Evolutionary conservation across 2,797 vertebrate genomes (phyloP).

Genomic region (Anabacerthia variegaticeps): DNA sequence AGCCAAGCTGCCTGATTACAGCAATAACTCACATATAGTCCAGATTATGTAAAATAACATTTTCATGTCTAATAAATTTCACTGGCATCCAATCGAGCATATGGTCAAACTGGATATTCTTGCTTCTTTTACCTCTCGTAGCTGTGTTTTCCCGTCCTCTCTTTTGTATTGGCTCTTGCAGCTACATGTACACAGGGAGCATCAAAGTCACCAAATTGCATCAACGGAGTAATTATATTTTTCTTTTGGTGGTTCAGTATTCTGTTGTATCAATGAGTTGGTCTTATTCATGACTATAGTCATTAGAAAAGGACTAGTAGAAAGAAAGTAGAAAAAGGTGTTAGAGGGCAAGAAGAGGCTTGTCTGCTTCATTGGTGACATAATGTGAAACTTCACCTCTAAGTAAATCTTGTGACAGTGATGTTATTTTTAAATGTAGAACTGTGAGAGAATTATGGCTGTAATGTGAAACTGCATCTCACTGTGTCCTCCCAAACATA

Average conservation of each 20-base stretch:
- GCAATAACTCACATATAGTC: not conserved
- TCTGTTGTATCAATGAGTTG: not conserved
- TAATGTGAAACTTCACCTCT: not conserved
- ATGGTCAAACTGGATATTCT: not conserved
- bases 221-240: not conserved
- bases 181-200: not conserved
- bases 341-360: not conserved
- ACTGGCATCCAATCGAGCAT: not conserved
- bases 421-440: conserved; percentile 9
- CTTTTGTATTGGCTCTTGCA: not conserved
- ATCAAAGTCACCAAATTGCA: not conserved
- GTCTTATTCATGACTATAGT: not conserved
- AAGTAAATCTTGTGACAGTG: not conserved
- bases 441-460: not conserved
- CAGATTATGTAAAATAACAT: not conserved
- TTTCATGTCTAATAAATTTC: not conserved
- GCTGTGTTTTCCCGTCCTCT: not conserved
- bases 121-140: not conserved
- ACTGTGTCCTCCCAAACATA: not conserved
- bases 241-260: not conserved
- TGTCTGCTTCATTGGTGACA: not conserved
- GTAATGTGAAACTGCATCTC: not conserved
- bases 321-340: not conserved
- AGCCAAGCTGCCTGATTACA: not conserved
- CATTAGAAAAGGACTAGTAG: not conserved